These are phyloP conservation scores for Chrysochloris asiatica DNA, from an alignment of 2,113 vertebrate species.

Conservation along the genomic window DNA sequence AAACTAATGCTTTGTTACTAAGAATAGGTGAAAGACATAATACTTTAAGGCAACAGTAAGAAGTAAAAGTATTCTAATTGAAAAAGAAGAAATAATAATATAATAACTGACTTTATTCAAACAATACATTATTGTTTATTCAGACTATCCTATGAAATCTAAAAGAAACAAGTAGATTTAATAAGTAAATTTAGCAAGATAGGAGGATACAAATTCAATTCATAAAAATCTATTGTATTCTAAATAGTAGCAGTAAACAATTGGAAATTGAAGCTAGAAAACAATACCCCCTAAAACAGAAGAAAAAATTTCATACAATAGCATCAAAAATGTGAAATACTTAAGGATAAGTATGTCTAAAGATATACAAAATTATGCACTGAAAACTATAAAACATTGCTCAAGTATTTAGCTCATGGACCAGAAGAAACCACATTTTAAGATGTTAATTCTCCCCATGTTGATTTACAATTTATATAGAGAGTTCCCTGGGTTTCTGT, in stretches of 20 bases:
- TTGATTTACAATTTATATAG: not conserved
- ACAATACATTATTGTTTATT: not conserved
- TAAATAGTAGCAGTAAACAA: not conserved
- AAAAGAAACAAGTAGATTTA: not conserved
- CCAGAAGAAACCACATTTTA: not conserved
- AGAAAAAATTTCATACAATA: not conserved
- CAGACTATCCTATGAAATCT: not conserved
- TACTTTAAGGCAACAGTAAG: too few species aligned
- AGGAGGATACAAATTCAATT: not conserved
- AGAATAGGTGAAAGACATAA: not conserved
- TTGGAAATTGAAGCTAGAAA: not conserved
- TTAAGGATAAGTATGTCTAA: not conserved
- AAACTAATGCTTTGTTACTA: not conserved
- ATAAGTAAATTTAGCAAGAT: not conserved
- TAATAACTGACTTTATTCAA: not conserved
- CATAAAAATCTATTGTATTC: not conserved
- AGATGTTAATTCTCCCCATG: not conserved
- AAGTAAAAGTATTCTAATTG: not conserved
- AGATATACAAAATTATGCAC: not conserved
- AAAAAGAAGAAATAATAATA: slow-evolving; percentile 14
- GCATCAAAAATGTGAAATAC: not conserved
- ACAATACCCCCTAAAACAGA: not conserved
- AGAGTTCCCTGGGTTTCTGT: not conserved
- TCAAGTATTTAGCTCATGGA: not conserved
- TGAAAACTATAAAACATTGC: not conserved